phyloP scores from a whole-genome alignment of 2,888 invertebrate genomes.

The Brachyptera putata region DNA sequence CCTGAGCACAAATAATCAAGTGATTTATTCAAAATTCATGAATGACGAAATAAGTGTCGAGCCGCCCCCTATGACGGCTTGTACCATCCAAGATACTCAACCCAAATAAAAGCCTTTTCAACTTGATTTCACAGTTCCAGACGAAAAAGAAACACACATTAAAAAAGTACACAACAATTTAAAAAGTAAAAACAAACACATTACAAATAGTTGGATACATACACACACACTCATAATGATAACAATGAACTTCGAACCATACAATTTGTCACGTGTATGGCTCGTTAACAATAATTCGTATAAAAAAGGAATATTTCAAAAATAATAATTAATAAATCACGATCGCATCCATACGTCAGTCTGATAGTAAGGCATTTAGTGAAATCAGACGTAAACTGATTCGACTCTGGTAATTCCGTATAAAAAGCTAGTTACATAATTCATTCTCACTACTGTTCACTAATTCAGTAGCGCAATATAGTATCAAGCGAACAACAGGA shows the following conservation, averaged over 20 bases:
- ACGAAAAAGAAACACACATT: too few relatives aligned
- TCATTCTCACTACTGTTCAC: neutral
- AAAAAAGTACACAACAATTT: neutral
- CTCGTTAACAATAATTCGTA: slow-evolving; percentile 2
- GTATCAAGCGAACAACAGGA: too few relatives aligned
- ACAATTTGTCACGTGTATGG: neutral
- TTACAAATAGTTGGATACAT: neutral
- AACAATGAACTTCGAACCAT: neutral
- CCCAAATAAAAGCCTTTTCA: too few relatives aligned
- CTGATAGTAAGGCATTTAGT: slow-evolving; percentile 34
- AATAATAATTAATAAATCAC: too few relatives aligned
- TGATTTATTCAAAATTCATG: too few relatives aligned
- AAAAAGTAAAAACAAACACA: neutral
- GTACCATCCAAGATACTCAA: too few relatives aligned
- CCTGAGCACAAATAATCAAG: too few relatives aligned
- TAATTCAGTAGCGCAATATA: too few relatives aligned
- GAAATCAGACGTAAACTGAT: slow-evolving; percentile 24
- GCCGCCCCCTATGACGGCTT: too few relatives aligned
- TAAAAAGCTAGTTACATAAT: slow-evolving; percentile 23
- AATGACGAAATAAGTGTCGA: too few relatives aligned
- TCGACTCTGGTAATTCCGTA: slow-evolving; percentile 20
- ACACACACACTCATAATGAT: neutral
- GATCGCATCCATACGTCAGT: slow-evolving; percentile 30
- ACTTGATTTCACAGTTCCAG: too few relatives aligned
- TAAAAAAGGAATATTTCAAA: slow-evolving; percentile 19